Evolutionary conservation across 2,113 vertebrate species (phyloP), one percentile per base, ranked within the genome.

Genomic region (Piliocolobus tephrosceles): DNA sequence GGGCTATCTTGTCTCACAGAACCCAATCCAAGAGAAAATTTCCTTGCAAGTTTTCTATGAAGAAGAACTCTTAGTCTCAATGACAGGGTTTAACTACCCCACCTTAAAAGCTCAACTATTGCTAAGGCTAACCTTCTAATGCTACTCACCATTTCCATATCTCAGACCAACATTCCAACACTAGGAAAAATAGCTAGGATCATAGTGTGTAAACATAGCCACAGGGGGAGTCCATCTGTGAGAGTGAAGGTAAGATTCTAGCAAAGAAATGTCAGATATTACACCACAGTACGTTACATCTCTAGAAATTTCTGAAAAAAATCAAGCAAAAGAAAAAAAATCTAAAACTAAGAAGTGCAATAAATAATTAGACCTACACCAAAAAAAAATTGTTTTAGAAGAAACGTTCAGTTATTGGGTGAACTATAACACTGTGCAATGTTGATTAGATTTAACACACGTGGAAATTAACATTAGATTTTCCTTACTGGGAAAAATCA

Each of bases 401-500:
- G 58, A 79, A 83, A 83, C 3, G 5, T 88, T 68, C 38, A 78
- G 10, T 57, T 88, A 70, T 43, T 84, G 27, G 6, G 4, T 23
- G 23, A 82, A 79, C n/a, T 64, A 3, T 58, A 88, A 70, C 14
- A 94, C 1, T 73, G 9, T 64, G 25, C n/a, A 47, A 14, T 68
- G 1, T 40, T 87, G 18, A 68, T 2, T 88, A 79, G 78, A 2
- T 81, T 78, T 22, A 90, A 38, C 50, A 84, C 4, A 72, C 2
- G 6, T 72, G 5, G 16, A 94, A 80, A 57, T 70, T 52, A 86
- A 72, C 3, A 20, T 7, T 52, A 8, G 4, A 38, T 57, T 3
- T 92, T 88, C 12, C 14, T 86, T 94, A 68, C 91, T 73, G 30
- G 35, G 84, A 52, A 95, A 87, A 50, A 83, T 80, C 27, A 82